Conservation (phyloP, 2,113 vertebrate genomes). For the Osmerus mordax region DNA sequence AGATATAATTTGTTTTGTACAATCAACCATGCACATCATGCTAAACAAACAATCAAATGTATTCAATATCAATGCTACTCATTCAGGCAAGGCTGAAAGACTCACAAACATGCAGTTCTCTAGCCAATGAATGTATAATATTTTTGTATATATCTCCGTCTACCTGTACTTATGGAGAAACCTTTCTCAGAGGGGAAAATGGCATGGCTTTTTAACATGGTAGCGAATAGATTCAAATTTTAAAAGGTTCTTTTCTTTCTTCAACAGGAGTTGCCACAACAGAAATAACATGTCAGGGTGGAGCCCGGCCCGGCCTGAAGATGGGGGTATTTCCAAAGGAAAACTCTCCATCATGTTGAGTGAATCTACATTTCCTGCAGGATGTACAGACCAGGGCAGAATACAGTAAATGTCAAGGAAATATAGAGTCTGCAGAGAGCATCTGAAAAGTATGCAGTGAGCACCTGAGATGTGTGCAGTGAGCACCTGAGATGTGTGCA, state of each 20-base stretch:
- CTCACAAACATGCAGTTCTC: slow-evolving; percentile 34
- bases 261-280: slow-evolving; percentile 57
- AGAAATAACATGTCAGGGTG: slow-evolving; percentile 46
- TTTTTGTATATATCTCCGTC: background rate
- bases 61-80: background rate
- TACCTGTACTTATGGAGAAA: background rate
- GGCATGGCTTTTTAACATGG: background rate
- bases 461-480: background rate
- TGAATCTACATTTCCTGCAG: background rate
- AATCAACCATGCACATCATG: background rate
- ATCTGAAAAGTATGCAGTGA: background rate
- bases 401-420: too few species aligned
- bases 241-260: slow-evolving; percentile 33
- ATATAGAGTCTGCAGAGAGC: background rate
- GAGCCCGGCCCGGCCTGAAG: slow-evolving; percentile 47
- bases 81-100: slow-evolving; percentile 19
- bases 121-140: background rate
- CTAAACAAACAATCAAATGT: background rate
- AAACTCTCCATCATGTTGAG: slow-evolving; percentile 22
- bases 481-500: too few species aligned
- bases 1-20: background rate
- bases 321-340: slow-evolving; percentile 56
- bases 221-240: slow-evolving; percentile 9
- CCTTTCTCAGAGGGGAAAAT: too few species aligned
- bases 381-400: too few species aligned